phyloP scores from a whole-genome alignment of 1,140 invertebrate species.

The Vanessa atalanta region DNA sequence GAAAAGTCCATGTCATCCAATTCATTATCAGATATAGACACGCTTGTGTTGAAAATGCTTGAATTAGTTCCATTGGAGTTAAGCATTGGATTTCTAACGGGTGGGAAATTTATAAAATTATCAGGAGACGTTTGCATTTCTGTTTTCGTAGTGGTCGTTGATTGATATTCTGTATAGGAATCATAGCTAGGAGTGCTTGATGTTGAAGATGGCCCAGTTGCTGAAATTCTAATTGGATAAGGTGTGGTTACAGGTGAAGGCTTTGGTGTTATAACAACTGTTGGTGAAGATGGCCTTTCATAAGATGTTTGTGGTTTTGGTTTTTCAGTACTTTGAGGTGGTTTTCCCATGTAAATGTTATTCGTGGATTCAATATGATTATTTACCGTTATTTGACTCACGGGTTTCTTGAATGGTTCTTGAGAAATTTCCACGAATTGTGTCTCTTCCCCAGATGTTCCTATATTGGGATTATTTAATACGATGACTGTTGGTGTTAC shows the following conservation, averaged over 20 bases:
- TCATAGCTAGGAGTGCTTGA: constrained; percentile 47
- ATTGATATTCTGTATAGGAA: constrained; percentile 53
- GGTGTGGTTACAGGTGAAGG: constrained; percentile 77
- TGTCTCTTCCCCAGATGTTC: constrained; percentile 66
- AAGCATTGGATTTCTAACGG: constrained; percentile 89
- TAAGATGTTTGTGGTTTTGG: constrained; percentile 70
- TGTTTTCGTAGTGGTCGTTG: constrained; percentile 66
- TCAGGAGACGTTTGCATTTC: constrained; percentile 84
- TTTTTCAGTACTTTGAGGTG: constrained; percentile 60
- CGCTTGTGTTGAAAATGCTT: constrained; percentile 81
- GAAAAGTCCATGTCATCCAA: constrained; percentile 84
- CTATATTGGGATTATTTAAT: constrained; percentile 76
- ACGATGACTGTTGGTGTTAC: constrained; percentile 88
- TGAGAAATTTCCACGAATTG: constrained; percentile 76
- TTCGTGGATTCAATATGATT: constrained; percentile 82
- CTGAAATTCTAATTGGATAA: constrained; percentile 55
- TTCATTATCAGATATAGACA: constrained; percentile 75
- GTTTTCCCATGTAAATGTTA: constrained; percentile 78
- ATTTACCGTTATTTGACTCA: constrained; percentile 81
- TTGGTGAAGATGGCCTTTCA: constrained; percentile 58
- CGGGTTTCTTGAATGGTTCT: constrained; percentile 76
- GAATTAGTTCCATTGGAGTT: constrained; percentile 84
- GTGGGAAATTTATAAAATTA: constrained; percentile 89
- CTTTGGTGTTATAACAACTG: constrained; percentile 75
- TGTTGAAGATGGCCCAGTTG: constrained; percentile 46